phyloP scores from a whole-genome alignment of 2,888 invertebrate species.

The Parnassius orleans region DNA sequence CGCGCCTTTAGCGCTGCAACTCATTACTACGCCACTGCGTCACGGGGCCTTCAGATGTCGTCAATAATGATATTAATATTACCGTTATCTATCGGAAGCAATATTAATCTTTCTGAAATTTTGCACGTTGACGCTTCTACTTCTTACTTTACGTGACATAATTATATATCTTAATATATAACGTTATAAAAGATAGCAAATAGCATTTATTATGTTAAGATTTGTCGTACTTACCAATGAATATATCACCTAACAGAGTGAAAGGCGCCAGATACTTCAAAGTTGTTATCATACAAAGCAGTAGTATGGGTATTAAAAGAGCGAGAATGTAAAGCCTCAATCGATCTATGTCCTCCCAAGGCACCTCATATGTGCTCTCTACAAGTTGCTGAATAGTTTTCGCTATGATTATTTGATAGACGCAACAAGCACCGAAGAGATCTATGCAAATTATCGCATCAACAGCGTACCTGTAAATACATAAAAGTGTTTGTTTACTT shows the following conservation, averaged over 20 bases:
- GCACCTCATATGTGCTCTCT: constrained; percentile 38
- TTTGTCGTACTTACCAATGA: constrained; percentile 56
- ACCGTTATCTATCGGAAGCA: no score
- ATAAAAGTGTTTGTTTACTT: no score
- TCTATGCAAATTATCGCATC: constrained; percentile 66
- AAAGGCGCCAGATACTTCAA: constrained; percentile 71
- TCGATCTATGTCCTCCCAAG: constrained; percentile 34
- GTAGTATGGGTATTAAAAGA: constrained; percentile 56
- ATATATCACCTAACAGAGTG: constrained; percentile 61
- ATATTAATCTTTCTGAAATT: no score
- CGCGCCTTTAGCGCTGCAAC: no score
- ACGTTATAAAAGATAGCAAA: no score
- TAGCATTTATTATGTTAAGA: no score
- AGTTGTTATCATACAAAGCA: constrained; percentile 72
- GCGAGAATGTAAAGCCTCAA: constrained; percentile 59
- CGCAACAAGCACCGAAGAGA: constrained; percentile 70
- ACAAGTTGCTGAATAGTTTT: constrained; percentile 63
- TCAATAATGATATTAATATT: no score
- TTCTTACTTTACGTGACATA: no score
- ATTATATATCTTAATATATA: no score
- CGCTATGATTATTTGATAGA: constrained; percentile 71
- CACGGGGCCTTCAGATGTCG: no score
- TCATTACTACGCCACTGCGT: no score
- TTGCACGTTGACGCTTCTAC: no score
- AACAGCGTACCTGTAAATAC: constrained; percentile 52